A percentile compares a stretch with the other conserved stretches of the same genome.
These are phyloP conservation scores for Sterrhoptilus dennistouni DNA, from an alignment of 2,113 vertebrate species.

Conservation along the genomic window DNA sequence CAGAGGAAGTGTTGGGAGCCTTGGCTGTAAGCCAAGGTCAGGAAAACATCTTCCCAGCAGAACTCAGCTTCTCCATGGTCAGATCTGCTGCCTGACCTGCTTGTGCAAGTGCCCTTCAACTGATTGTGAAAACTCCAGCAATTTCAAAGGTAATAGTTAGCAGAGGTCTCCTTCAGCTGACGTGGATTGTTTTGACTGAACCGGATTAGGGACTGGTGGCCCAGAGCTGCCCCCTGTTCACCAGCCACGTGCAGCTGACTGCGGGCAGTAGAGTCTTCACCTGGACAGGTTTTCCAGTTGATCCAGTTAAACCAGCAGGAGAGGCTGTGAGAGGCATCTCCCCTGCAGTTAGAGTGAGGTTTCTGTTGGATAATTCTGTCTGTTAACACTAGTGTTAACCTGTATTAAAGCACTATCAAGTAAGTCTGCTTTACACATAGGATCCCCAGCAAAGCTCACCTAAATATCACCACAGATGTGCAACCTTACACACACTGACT, in stretches of 20 bases:
- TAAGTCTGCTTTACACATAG: neutral
- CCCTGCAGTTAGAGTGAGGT: neutral
- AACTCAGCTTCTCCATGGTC: neutral
- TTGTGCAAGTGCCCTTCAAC: neutral
- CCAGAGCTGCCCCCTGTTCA: neutral
- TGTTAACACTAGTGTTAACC: neutral
- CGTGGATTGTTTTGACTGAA: neutral
- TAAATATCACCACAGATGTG: neutral
- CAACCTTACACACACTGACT: fast-evolving
- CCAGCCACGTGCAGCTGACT: neutral
- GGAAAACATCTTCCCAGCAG: neutral
- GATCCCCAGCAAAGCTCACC: neutral
- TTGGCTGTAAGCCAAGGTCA: neutral
- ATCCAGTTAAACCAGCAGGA: neutral
- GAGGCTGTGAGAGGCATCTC: neutral
- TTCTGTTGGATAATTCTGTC: neutral
- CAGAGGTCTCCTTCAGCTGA: neutral
- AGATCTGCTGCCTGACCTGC: neutral
- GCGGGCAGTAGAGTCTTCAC: fast-evolving
- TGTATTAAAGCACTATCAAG: neutral
- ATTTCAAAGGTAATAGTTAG: neutral
- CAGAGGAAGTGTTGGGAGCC: neutral
- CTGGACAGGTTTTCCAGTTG: neutral
- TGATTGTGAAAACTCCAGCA: neutral
- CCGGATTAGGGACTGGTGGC: neutral